Evolutionary conservation across 2,888 invertebrate species (phyloP).

Genomic region (Byasa hedistus): DNA sequence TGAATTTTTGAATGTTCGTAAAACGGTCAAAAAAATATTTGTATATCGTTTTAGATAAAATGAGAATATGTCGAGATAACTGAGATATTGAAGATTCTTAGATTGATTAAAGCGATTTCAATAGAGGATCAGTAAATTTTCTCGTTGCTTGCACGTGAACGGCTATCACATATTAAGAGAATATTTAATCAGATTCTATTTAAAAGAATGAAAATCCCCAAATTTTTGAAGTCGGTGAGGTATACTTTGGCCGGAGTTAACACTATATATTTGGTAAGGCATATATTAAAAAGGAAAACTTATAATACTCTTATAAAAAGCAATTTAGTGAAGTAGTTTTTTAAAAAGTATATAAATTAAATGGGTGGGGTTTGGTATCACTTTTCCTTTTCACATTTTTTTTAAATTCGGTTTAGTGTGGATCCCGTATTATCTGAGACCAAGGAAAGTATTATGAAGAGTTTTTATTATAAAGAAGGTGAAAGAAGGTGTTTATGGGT

Average conservation of each 20-base stretch:
- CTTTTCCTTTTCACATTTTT: no score
- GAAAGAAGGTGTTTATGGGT: no score
- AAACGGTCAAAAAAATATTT: constrained; percentile 18
- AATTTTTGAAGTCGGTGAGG: constrained; percentile 76
- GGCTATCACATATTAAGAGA: neutral
- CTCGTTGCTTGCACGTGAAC: constrained; percentile 36
- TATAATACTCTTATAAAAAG: neutral
- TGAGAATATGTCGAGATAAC: constrained; percentile 69
- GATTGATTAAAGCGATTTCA: constrained; percentile 63
- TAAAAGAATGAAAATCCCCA: constrained; percentile 74
- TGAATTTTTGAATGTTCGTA: neutral
- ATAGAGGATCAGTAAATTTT: constrained; percentile 47
- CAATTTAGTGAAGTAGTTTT: neutral
- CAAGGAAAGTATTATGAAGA: no score
- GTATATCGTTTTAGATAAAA: constrained; percentile 39
- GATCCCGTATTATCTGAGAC: no score
- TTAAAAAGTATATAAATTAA: neutral
- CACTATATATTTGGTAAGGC: constrained; percentile 85
- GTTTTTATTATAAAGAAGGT: no score
- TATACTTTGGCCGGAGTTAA: constrained; percentile 87
- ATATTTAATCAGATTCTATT: no score
- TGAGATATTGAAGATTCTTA: constrained; percentile 53
- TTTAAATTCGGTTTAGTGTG: no score
- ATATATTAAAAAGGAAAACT: neutral
- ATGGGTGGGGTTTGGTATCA: no score